Evolutionary conservation across 2,797 vertebrate genomes (phyloP).

Genomic region (Chaunax sp.): DNA sequence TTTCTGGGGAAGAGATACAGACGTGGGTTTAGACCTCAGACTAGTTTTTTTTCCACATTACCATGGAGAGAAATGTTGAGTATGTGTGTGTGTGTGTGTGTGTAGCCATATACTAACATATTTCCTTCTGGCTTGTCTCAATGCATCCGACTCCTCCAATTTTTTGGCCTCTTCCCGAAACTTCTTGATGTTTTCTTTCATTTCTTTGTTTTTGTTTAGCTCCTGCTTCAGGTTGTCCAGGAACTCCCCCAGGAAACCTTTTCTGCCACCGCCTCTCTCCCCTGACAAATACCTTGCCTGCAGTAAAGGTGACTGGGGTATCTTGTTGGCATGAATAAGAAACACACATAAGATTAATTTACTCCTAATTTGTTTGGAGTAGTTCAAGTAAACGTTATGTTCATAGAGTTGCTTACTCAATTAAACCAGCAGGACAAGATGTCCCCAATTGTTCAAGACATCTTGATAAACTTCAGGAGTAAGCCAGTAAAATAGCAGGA

Average conservation of each 20-base stretch:
- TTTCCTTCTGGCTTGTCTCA: constrained; percentile 94
- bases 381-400: background rate
- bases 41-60: background rate
- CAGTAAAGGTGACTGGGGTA: constrained; percentile 24
- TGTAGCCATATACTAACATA: constrained; percentile 83
- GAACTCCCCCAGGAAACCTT: constrained; percentile 93
- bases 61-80: background rate
- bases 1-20: constrained; percentile 82
- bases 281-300: constrained; percentile 77
- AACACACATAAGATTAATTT: background rate
- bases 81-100: background rate
- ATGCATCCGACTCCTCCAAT: constrained; percentile 93
- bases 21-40: background rate
- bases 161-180: constrained; percentile 95
- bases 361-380: background rate
- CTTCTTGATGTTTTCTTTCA: constrained; percentile 96
- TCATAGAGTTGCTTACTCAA: background rate
- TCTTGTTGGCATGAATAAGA: constrained; percentile 28
- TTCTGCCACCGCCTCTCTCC: constrained; percentile 83
- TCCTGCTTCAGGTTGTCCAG: constrained; percentile 95
- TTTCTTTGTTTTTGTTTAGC: constrained; percentile 94
- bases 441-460: background rate
- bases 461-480: background rate
- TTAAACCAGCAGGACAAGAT: background rate
- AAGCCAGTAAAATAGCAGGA: background rate